A percentile compares a stretch with the other conserved stretches of the same genome.
Evolutionary conservation across 2,888 invertebrate species (phyloP).

Genomic region (Sepiola atlantica): DNA sequence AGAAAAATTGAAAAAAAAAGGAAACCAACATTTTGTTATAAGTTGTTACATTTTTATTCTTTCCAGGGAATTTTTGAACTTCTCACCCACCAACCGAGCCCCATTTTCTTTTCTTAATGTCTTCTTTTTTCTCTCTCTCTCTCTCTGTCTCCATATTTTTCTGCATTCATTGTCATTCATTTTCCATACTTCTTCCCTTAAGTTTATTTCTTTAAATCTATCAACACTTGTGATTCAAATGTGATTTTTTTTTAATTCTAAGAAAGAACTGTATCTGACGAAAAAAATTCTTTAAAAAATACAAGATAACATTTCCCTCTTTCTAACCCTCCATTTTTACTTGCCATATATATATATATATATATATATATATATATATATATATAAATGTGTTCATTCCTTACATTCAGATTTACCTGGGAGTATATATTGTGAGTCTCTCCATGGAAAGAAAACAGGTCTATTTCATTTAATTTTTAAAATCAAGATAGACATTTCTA

Average conservation of each 20-base stretch:
- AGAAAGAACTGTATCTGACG: background rate
- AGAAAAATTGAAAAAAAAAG: background rate
- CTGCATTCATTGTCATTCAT: background rate
- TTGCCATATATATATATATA: background rate
- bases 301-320: background rate
- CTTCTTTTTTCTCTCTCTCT: background rate
- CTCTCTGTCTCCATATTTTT: background rate
- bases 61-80: background rate
- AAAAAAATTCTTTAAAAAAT: background rate
- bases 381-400: background rate
- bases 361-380: background rate
- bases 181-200: background rate
- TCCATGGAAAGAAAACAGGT: background rate
- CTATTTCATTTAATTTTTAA: background rate
- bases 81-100: background rate
- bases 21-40: background rate
- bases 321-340: conserved; percentile 8
- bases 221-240: conserved; percentile 32
- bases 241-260: conserved; percentile 24
- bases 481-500: background rate
- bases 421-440: background rate
- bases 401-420: background rate
- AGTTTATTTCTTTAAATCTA: background rate
- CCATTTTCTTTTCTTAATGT: background rate
- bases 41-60: conserved; percentile 20